A percentile compares a stretch with the other conserved stretches of the same genome.
Conservation (phyloP, 2,888 invertebrate genomes). For the Cotesia congregata region DNA sequence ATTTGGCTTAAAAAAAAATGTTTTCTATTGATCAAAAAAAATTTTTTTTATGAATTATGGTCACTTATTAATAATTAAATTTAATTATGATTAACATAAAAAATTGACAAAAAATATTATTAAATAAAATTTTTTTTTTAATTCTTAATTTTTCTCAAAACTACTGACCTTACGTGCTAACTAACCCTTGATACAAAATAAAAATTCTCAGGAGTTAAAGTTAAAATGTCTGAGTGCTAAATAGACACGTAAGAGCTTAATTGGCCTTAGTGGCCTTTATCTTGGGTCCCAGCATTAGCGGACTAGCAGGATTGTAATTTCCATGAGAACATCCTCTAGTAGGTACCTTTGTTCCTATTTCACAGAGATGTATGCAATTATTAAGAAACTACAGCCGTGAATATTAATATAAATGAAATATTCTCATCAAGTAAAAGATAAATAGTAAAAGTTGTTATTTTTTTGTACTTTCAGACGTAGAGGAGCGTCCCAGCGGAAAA, state of each 20-base stretch:
- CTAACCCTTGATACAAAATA: too few relatives aligned
- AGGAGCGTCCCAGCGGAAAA: slow-evolving; percentile 78
- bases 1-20: too few relatives aligned
- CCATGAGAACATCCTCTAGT: not conserved
- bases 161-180: too few relatives aligned
- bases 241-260: not conserved
- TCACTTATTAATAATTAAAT: too few relatives aligned
- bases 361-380: not conserved
- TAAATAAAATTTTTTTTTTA: too few relatives aligned
- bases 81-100: too few relatives aligned
- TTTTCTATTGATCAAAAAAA: too few relatives aligned
- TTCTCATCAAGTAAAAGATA: not conserved
- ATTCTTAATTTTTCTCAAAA: too few relatives aligned
- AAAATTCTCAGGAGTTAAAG: not conserved
- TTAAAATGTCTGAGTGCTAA: not conserved
- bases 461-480: slow-evolving; percentile 61
- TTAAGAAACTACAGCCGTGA: not conserved
- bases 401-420: not conserved
- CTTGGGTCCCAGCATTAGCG: not conserved
- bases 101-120: too few relatives aligned
- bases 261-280: not conserved
- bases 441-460: not conserved
- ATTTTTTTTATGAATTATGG: too few relatives aligned
- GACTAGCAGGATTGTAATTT: not conserved
- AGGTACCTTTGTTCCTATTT: not conserved